A percentile compares a stretch with the other conserved stretches of the same genome.
Conservation (phyloP, 2,113 vertebrate genomes). For the Uropsilus gracilis region DNA sequence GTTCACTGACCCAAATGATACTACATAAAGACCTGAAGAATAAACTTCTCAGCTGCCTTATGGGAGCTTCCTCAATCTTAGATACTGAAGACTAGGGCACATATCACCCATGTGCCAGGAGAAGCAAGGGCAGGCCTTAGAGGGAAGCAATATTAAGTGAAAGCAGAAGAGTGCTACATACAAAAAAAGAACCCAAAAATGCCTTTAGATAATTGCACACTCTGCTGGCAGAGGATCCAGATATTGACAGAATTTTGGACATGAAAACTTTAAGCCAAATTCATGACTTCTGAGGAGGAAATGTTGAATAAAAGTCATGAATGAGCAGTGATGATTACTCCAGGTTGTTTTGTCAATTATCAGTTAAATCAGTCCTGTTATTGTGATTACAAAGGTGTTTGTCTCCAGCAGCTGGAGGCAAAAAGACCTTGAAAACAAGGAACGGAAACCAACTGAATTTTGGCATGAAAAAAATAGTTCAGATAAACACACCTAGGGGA, state of each 20-base stretch:
- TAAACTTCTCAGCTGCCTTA: background rate
- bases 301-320: conserved; percentile 50
- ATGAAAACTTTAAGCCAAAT: conserved; percentile 11
- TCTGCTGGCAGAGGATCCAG: background rate
- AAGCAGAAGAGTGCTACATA: background rate
- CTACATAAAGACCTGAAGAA: background rate
- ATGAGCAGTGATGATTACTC: conserved; percentile 50
- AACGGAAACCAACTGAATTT: conserved; percentile 72
- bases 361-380: conserved; percentile 60
- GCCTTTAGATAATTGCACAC: background rate
- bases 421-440: conserved; percentile 69
- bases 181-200: background rate
- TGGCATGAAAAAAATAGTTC: conserved; percentile 48
- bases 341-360: conserved; percentile 71
- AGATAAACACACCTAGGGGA: conserved; percentile 54
- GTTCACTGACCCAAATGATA: background rate
- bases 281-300: conserved; percentile 23
- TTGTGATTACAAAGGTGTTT: conserved; percentile 69
- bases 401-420: conserved; percentile 49
- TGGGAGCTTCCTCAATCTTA: background rate
- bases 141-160: background rate
- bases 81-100: background rate
- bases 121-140: background rate
- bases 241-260: conserved; percentile 1
- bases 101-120: background rate